Conservation (phyloP, 2,888 invertebrate genomes). For the Trilocha varians region DNA sequence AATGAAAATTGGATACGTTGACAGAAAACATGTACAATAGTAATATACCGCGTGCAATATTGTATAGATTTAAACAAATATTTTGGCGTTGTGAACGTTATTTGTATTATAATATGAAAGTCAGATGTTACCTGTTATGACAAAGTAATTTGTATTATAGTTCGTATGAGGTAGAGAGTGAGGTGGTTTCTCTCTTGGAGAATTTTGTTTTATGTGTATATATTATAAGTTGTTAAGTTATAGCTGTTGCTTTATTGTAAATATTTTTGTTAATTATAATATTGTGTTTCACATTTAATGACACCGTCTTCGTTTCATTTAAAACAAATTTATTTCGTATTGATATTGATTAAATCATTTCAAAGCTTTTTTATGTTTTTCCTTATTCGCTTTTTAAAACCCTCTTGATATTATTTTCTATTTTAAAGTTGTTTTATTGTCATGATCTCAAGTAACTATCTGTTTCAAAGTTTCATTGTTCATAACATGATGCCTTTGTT, state of each 20-base stretch:
- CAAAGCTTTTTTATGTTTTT: slow-evolving; percentile 34
- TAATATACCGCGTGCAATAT: slow-evolving; percentile 70
- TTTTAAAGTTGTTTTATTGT: neutral
- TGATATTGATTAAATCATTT: slow-evolving; percentile 44
- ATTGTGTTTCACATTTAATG: slow-evolving; percentile 51
- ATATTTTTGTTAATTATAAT: slow-evolving; percentile 61
- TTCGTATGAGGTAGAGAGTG: slow-evolving; percentile 37
- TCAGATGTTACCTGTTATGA: slow-evolving; percentile 74
- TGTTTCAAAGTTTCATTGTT: neutral
- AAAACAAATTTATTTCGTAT: slow-evolving; percentile 27
- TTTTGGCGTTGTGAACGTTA: slow-evolving; percentile 72
- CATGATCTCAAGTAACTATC: slow-evolving; percentile 15
- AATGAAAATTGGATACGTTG: slow-evolving; percentile 35
- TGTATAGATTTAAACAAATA: slow-evolving; percentile 64
- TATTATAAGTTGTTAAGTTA: slow-evolving; percentile 68
- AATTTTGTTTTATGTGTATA: slow-evolving; percentile 49
- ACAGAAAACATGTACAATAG: slow-evolving; percentile 56
- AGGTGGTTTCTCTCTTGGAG: slow-evolving; percentile 40
- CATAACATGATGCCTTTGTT: neutral
- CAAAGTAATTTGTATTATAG: slow-evolving; percentile 69
- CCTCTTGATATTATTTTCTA: neutral
- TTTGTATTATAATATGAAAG: slow-evolving; percentile 70
- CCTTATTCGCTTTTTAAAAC: slow-evolving; percentile 3
- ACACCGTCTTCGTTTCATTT: slow-evolving; percentile 40
- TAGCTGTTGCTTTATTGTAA: slow-evolving; percentile 68